A percentile compares a stretch with the other conserved stretches of the same genome.
phyloP scores from a whole-genome alignment of 1,140 invertebrate genomes.

The Drosophila tristis region DNA sequence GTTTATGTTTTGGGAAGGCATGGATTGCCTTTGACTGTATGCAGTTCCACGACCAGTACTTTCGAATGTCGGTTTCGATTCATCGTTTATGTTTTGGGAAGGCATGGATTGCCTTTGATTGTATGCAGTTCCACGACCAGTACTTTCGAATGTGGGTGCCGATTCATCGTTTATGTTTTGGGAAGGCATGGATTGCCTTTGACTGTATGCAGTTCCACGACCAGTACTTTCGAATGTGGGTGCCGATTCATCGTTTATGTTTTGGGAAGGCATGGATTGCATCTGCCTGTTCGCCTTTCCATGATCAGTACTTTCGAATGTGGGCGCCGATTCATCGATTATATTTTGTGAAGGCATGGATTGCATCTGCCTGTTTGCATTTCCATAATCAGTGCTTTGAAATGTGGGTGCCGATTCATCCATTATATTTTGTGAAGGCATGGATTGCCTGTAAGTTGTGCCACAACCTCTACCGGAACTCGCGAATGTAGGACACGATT shows the following conservation, averaged over 20 bases:
- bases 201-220: no score
- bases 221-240: slow-evolving; percentile 1
- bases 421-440: no score
- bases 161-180: neutral
- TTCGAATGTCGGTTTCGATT: neutral
- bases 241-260: neutral
- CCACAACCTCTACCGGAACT: neutral
- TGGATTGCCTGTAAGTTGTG: no score
- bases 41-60: no score
- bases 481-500: neutral
- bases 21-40: neutral
- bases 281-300: no score
- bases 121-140: neutral
- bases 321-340: neutral
- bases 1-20: neutral
- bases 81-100: neutral
- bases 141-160: neutral
- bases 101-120: slow-evolving; percentile 17
- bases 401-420: no score
- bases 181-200: neutral
- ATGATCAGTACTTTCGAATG: neutral
- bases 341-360: slow-evolving; percentile 18
- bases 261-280: neutral
- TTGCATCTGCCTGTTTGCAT: neutral
- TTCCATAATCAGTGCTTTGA: no score